Base-by-base conservation (phyloP, 2,797 vertebrate genomes). In the Rhinogobio ventralis region DNA sequence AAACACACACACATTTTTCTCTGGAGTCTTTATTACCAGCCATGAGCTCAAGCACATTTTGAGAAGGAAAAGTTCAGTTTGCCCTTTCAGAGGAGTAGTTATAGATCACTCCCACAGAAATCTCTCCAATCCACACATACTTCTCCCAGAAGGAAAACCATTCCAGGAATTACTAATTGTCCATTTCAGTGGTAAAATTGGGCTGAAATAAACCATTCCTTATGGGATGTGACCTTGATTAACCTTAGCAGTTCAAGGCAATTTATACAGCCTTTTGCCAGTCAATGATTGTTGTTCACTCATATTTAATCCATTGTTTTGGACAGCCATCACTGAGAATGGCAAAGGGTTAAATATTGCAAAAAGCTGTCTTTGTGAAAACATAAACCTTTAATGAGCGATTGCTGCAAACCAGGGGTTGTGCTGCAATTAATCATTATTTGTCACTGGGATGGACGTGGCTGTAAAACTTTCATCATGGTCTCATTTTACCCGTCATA, bases 1-100 rank as follows among this genome's bases (percentile, higher is more conserved):
- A 75, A 74, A 64, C 81, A 68, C 28, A 36, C 72, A 14, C 36
- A 60, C 69, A 33, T 11, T 79, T 46, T 57, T 86, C 66, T 91
- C 86, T 33, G 15, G 76, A 76, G 82, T 62, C 74, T 86, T 87
- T 42, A 72, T 46, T 84, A 86, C 45, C 79, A 88, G 82, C 86
- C 86, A 79, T 86, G 89, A 86, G 90, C 74, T 64, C 74, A 4
- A 0, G 77, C 19, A 36, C 82, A 14, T 60, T 83, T 68, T 39
- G 72, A 77, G 79, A 51, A 30, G 68, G 53, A 51, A 79, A 89
- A 60, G 20, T 33, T 68, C 86, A 67, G 28, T 72, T 75, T 78
- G 82, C 62, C 68, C 64, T 67, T 85, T 83, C 57, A 72, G 68
- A 81, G 68, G 62, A 88, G 76, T 60, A 55, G 84, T 45, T 83